A percentile compares a stretch with the other conserved stretches of the same genome.
Evolutionary conservation across 2,797 vertebrate genomes (phyloP).

Genomic region (Chloroceryle amazona): DNA sequence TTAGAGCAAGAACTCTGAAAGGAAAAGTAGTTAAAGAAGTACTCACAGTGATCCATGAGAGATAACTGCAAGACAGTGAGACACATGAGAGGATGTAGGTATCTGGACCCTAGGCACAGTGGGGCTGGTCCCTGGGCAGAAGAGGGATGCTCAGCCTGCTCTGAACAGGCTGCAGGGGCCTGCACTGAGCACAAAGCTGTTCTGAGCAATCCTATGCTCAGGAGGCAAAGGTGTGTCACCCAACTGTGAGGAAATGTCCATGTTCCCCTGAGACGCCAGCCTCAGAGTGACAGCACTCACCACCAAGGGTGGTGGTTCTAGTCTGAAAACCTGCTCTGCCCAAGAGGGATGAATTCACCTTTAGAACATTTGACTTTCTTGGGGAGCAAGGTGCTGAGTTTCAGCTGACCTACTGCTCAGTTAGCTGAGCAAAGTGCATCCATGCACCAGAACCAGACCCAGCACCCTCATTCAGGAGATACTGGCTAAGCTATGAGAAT

Average conservation of each 20-base stretch:
- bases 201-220: neutral
- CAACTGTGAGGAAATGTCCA: neutral
- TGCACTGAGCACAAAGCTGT: neutral
- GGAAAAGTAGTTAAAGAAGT: neutral
- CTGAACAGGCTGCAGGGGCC: neutral
- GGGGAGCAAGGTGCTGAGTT: accelerated
- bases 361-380: neutral
- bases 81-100: neutral
- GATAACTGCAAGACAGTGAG: neutral
- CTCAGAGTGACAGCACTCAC: accelerated
- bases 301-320: accelerated
- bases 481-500: neutral
- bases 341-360: accelerated
- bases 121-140: neutral
- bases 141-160: neutral
- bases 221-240: neutral
- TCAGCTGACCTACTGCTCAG: neutral
- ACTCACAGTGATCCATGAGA: accelerated
- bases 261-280: neutral
- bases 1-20: neutral
- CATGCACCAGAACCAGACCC: neutral
- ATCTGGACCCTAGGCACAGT: neutral
- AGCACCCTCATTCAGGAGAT: neutral
- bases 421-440: neutral
- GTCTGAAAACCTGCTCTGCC: neutral